Evolutionary conservation across 1,140 invertebrate species (phyloP).

Genomic region (Drosophila grimshawi): DNA sequence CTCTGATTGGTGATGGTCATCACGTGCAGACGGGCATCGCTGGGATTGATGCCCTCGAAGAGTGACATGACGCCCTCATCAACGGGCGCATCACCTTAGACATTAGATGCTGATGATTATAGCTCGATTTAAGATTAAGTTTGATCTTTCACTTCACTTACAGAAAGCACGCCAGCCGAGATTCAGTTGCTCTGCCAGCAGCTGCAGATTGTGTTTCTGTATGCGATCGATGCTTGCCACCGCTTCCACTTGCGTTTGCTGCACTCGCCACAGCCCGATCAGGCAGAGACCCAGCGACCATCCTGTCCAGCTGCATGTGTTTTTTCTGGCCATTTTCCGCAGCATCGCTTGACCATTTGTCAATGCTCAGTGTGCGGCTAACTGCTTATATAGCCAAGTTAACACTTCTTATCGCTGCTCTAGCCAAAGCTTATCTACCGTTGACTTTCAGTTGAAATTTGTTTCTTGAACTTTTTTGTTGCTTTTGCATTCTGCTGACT

Average conservation of each 20-base stretch:
- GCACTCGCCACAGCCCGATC: slow-evolving; percentile 10
- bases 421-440: slow-evolving; percentile 12
- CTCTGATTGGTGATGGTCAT: slow-evolving; percentile 77
- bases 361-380: slow-evolving; percentile 4
- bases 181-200: slow-evolving; percentile 64
- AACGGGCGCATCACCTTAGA: slow-evolving; percentile 66
- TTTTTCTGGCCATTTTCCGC: slow-evolving; percentile 27
- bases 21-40: slow-evolving; percentile 70
- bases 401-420: slow-evolving; percentile 16
- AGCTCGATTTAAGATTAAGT: not conserved
- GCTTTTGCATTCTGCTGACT: not conserved
- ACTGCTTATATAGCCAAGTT: slow-evolving; percentile 45
- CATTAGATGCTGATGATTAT: too few relatives aligned
- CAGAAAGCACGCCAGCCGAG: slow-evolving; percentile 75
- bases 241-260: not conserved
- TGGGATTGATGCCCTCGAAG: slow-evolving; percentile 76
- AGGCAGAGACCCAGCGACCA: slow-evolving; percentile 19
- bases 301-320: slow-evolving; percentile 25
- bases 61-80: slow-evolving; percentile 79
- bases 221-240: slow-evolving; percentile 52
- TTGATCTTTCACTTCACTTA: slow-evolving; percentile 48
- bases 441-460: not conserved
- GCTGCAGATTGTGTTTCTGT: slow-evolving; percentile 65
- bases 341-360: slow-evolving; percentile 37
- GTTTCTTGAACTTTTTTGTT: slow-evolving; percentile 6